Evolutionary conservation across 2,113 vertebrate genomes (phyloP).

Genomic region (Rhizomys pruinosus): DNA sequence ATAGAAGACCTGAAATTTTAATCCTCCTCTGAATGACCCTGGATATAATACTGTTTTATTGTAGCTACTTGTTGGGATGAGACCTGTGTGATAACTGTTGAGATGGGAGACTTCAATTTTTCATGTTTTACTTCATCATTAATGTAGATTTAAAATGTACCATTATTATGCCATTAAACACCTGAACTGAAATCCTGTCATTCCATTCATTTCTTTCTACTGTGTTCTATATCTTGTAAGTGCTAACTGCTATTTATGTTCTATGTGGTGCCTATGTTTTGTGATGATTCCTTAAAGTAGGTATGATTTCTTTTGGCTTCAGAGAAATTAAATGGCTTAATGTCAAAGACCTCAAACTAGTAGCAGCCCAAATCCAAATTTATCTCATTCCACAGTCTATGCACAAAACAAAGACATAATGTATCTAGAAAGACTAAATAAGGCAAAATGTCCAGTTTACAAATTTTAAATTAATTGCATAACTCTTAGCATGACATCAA

Average conservation of each 20-base stretch:
- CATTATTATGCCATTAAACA: neutral
- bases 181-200: neutral
- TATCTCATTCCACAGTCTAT: neutral
- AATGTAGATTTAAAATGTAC: neutral
- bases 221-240: neutral
- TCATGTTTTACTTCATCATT: neutral
- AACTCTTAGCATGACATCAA: neutral
- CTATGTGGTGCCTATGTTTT: neutral
- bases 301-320: neutral
- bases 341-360: conserved; percentile 32
- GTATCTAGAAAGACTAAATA: neutral
- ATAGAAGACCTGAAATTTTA: neutral
- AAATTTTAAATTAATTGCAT: conserved; percentile 60
- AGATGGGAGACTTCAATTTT: neutral
- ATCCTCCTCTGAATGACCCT: neutral
- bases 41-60: neutral
- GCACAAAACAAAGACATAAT: conserved; percentile 34
- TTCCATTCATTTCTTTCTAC: neutral
- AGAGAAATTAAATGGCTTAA: neutral
- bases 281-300: neutral
- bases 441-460: conserved; percentile 8
- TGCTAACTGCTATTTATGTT: neutral
- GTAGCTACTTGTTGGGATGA: neutral
- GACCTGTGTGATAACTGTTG: neutral
- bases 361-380: neutral